phyloP scores from a whole-genome alignment of 2,888 invertebrate species.

The Philereme transversata region DNA sequence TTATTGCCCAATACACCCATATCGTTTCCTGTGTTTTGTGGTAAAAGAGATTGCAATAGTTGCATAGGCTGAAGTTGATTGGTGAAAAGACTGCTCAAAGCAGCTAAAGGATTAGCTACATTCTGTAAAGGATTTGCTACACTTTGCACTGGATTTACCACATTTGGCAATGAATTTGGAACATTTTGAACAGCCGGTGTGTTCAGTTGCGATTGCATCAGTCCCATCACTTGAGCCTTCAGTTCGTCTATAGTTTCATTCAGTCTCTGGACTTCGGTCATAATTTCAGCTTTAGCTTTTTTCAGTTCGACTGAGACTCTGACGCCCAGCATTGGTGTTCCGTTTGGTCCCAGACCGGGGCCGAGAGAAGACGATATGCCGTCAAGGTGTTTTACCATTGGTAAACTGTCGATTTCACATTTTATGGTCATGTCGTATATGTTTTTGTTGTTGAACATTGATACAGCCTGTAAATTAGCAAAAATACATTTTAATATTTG shows the following conservation, averaged over 20 bases:
- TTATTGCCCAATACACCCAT: slow-evolving; percentile 3
- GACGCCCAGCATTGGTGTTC: slow-evolving; percentile 39
- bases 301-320: slow-evolving; percentile 37
- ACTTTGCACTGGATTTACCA: background rate
- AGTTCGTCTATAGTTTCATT: slow-evolving; percentile 13
- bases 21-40: slow-evolving; percentile 14
- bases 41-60: slow-evolving; percentile 17
- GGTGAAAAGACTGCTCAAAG: slow-evolving; percentile 12
- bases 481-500: background rate
- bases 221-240: slow-evolving; percentile 3
- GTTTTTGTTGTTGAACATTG: slow-evolving; percentile 95
- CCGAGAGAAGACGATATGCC: slow-evolving; percentile 32
- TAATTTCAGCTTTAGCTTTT: slow-evolving; percentile 33
- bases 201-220: background rate
- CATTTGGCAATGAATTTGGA: background rate
- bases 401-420: slow-evolving; percentile 34
- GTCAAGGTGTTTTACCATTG: slow-evolving; percentile 12
- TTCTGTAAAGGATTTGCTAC: background rate
- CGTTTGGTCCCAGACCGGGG: slow-evolving; percentile 86
- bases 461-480: slow-evolving; percentile 85
- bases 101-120: slow-evolving; percentile 9
- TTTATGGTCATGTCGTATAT: slow-evolving; percentile 64
- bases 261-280: slow-evolving; percentile 27
- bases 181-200: background rate
- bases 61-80: slow-evolving; percentile 19